Conservation (phyloP, 2,888 invertebrate genomes). For the Caradrina kadenii region DNA sequence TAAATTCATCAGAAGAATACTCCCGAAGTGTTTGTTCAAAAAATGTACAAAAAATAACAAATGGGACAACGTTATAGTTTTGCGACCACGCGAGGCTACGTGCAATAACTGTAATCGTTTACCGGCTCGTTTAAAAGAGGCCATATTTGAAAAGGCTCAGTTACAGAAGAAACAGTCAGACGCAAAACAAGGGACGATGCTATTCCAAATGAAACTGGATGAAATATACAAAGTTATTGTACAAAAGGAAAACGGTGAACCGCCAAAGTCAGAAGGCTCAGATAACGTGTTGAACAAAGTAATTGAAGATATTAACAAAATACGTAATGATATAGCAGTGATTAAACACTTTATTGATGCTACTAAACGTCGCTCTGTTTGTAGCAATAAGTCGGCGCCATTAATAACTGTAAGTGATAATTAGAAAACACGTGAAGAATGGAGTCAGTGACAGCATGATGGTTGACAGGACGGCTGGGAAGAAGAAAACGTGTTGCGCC, state of each 20-base stretch:
- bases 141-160: slow-evolving; percentile 81
- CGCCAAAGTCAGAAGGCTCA: not conserved
- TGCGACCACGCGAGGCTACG: slow-evolving; percentile 49
- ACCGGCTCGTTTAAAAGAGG: slow-evolving; percentile 77
- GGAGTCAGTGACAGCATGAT: too few species aligned
- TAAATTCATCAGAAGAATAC: slow-evolving; percentile 45
- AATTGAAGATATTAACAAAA: slow-evolving; percentile 27
- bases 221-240: slow-evolving; percentile 60
- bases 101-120: slow-evolving; percentile 69
- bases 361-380: slow-evolving; percentile 16
- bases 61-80: slow-evolving; percentile 28
- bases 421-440: not conserved
- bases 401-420: slow-evolving; percentile 20
- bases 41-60: slow-evolving; percentile 17
- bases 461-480: too few species aligned
- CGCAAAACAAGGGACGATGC: slow-evolving; percentile 72
- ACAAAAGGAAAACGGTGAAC: slow-evolving; percentile 3
- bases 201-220: slow-evolving; percentile 67
- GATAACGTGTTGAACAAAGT: slow-evolving; percentile 21
- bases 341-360: slow-evolving; percentile 35
- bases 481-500: too few species aligned
- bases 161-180: slow-evolving; percentile 76
- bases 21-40: slow-evolving; percentile 43
- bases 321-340: slow-evolving; percentile 39
- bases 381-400: slow-evolving; percentile 34